Conservation (phyloP, 1,140 invertebrate species). For the Colletes latitarsis region DNA sequence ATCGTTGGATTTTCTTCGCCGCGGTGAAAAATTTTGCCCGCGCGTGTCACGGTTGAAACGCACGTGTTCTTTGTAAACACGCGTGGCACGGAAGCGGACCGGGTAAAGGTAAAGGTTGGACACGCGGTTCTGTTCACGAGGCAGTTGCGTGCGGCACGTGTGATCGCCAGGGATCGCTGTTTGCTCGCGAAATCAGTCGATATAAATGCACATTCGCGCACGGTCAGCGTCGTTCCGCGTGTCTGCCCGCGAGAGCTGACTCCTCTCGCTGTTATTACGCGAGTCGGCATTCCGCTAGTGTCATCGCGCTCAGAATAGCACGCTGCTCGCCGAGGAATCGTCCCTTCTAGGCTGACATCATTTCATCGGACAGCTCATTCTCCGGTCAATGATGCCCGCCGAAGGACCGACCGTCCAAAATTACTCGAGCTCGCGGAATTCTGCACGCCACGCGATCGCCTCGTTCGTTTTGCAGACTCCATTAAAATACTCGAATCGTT, state of each 20-base stretch:
- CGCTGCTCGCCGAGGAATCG: conserved; percentile 3
- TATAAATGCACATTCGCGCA: conserved; percentile 41
- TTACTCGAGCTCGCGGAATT: background rate
- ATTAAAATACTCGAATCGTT: too few relatives aligned
- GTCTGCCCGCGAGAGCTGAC: conserved; percentile 3
- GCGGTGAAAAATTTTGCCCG: too few relatives aligned
- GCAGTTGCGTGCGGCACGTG: conserved; percentile 30
- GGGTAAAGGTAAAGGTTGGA: conserved; percentile 49
- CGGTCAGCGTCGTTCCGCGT: conserved; percentile 3
- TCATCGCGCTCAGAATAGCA: conserved; percentile 37
- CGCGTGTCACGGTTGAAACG: background rate
- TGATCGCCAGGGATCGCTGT: conserved; percentile 37
- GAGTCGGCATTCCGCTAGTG: conserved; percentile 12
- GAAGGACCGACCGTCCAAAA: background rate
- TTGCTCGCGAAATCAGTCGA: conserved; percentile 28
- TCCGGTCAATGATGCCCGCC: conserved; percentile 6
- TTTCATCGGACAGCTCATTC: conserved; percentile 22
- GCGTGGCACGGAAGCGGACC: background rate
- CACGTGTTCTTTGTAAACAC: background rate
- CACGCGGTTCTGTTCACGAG: background rate
- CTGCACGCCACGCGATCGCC: background rate
- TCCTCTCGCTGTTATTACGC: conserved; percentile 19
- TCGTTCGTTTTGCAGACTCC: too few relatives aligned
- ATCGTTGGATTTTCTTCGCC: too few relatives aligned
- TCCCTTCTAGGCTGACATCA: conserved; percentile 19